Evolutionary conservation across 2,888 invertebrate genomes (phyloP).

Genomic region (Chironomus tentans): DNA sequence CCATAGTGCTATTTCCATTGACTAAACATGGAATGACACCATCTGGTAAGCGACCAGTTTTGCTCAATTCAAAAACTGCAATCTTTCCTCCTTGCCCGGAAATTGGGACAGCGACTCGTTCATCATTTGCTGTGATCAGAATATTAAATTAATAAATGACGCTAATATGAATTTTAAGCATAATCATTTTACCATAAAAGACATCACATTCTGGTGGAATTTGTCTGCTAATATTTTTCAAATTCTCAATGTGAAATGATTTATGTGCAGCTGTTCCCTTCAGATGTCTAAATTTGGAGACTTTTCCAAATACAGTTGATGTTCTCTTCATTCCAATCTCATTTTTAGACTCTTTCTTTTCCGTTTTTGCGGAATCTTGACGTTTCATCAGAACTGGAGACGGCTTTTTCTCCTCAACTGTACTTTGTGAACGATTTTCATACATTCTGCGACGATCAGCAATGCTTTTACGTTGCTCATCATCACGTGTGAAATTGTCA

Average conservation of each 20-base stretch:
- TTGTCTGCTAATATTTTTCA: constrained; percentile 81
- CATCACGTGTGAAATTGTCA: neutral
- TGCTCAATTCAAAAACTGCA: constrained; percentile 72
- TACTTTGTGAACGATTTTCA: constrained; percentile 63
- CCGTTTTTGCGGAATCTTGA: constrained; percentile 26
- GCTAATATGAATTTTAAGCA: neutral
- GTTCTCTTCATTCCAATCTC: constrained; percentile 48
- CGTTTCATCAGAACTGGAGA: constrained; percentile 63
- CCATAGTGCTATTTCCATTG: constrained; percentile 81
- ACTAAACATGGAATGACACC: constrained; percentile 80
- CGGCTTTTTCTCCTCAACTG: constrained; percentile 55
- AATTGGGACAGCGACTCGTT: constrained; percentile 81
- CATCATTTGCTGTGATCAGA: constrained; percentile 58
- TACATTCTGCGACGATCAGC: constrained; percentile 69
- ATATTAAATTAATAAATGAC: constrained; percentile 4
- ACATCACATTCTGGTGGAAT: constrained; percentile 92
- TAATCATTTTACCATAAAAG: constrained; percentile 61
- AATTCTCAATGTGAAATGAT: constrained; percentile 83
- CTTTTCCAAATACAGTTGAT: constrained; percentile 76
- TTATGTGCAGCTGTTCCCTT: constrained; percentile 87
- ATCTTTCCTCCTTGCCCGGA: constrained; percentile 86
- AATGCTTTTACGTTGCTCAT: constrained; percentile 51
- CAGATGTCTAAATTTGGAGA: constrained; percentile 86
- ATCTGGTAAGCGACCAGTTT: constrained; percentile 66
- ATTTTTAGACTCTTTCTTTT: constrained; percentile 44